Percentiles rank a stretch among this genome's conserved stretches.
Evolutionary conservation across 92 coral and sea anemone genomes (phyloP).

Genomic region (Blastomussa wellsi): DNA sequence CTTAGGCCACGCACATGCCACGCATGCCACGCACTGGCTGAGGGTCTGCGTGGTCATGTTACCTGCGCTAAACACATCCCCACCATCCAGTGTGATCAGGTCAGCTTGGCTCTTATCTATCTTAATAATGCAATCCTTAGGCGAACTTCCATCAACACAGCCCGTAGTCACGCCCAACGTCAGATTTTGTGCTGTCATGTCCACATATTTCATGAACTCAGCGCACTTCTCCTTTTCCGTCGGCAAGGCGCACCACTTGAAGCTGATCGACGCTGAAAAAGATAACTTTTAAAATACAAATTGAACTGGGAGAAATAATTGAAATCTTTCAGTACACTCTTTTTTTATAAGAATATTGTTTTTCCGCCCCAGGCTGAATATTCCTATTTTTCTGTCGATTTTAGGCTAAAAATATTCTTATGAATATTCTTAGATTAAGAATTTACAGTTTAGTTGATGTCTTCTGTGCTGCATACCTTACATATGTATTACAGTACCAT

Average conservation of each 20-base stretch:
- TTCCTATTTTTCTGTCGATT: too few species aligned
- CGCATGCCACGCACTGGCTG: neutral
- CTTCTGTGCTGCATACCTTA: too few species aligned
- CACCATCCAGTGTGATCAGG: constrained; percentile 74
- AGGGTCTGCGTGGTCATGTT: neutral
- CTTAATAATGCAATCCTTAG: constrained; percentile 46
- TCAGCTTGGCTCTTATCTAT: constrained; percentile 52
- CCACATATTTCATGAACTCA: constrained; percentile 24
- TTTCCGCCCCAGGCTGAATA: too few species aligned
- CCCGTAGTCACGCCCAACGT: constrained; percentile 12
- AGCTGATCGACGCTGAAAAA: constrained; percentile 28
- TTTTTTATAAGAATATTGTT: too few species aligned
- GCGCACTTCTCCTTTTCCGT: constrained; percentile 46
- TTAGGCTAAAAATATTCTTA: too few species aligned
- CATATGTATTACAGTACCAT: too few species aligned
- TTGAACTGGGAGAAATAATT: too few species aligned
- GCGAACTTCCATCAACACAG: constrained; percentile 35
- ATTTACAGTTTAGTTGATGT: too few species aligned
- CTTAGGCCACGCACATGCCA: too few species aligned
- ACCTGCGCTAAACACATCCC: constrained; percentile 57
- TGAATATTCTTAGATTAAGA: too few species aligned
- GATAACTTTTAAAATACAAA: too few species aligned
- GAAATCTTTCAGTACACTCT: too few species aligned
- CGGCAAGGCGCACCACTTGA: constrained; percentile 58
- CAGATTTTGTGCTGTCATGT: neutral